Percentiles rank a stretch among this genome's conserved stretches.
Evolutionary conservation across 2,113 vertebrate species (phyloP).

Genomic region (Coptodon rendalli): DNA sequence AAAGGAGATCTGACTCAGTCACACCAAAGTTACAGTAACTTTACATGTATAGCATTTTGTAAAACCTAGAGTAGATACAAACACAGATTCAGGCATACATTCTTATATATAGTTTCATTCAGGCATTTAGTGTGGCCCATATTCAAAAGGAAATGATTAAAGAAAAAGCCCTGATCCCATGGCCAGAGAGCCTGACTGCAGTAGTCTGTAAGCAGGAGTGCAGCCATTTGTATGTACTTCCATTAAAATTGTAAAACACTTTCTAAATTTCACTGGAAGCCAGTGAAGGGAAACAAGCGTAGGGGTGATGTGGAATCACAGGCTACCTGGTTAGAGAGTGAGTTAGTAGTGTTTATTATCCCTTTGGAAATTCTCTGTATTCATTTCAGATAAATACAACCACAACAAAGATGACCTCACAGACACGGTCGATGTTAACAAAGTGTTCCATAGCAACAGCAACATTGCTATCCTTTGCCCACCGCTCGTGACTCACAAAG

Average conservation of each 20-base stretch:
- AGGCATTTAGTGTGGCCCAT: background rate
- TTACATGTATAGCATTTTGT: background rate
- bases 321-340: background rate
- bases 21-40: background rate
- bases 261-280: background rate
- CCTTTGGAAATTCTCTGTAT: background rate
- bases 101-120: background rate
- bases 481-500: background rate
- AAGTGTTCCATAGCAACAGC: background rate
- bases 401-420: background rate
- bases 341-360: background rate
- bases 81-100: background rate
- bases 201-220: background rate
- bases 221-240: background rate
- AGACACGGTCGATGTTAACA: background rate
- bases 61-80: background rate
- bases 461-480: background rate
- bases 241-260: background rate
- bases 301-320: background rate
- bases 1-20: background rate
- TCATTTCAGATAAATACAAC: background rate
- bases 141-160: background rate
- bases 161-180: accelerated
- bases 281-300: background rate
- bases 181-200: background rate